phyloP scores from a whole-genome alignment of 2,113 vertebrate species.

The Crypturellus undulatus region DNA sequence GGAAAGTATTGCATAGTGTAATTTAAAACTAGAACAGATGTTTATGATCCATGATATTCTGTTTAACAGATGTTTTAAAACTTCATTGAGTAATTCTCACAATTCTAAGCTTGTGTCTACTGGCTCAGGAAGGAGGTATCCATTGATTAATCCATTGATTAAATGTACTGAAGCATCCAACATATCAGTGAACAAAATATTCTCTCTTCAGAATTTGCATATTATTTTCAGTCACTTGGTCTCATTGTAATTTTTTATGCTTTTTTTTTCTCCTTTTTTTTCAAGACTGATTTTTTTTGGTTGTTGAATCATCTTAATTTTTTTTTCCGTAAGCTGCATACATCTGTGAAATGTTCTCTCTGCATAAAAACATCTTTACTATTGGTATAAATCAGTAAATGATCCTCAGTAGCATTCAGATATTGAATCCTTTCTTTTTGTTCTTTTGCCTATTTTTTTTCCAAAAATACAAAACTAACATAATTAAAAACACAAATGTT shows the following conservation, averaged over 20 bases:
- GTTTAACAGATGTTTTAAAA: neutral
- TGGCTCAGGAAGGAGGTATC: neutral
- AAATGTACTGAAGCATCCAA: neutral
- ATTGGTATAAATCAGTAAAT: neutral
- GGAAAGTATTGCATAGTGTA: neutral
- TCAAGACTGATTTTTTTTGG: neutral
- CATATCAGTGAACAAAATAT: neutral
- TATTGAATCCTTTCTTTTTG: neutral
- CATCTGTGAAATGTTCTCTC: neutral
- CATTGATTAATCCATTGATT: neutral
- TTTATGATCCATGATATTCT: neutral
- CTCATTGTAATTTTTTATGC: neutral
- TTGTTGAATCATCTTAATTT: neutral
- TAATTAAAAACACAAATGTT: neutral
- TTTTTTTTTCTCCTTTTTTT: neutral
- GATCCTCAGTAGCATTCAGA: neutral
- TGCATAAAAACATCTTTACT: neutral
- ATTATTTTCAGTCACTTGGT: neutral
- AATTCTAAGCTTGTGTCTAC: fast-evolving
- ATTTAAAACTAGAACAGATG: neutral
- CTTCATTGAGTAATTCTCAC: neutral
- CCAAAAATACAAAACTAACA: neutral
- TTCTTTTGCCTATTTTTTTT: neutral
- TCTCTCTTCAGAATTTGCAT: neutral
- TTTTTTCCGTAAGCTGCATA: neutral